Evolutionary conservation across 1,140 invertebrate genomes (phyloP).

Genomic region (Lamellibrachia luymesi): DNA sequence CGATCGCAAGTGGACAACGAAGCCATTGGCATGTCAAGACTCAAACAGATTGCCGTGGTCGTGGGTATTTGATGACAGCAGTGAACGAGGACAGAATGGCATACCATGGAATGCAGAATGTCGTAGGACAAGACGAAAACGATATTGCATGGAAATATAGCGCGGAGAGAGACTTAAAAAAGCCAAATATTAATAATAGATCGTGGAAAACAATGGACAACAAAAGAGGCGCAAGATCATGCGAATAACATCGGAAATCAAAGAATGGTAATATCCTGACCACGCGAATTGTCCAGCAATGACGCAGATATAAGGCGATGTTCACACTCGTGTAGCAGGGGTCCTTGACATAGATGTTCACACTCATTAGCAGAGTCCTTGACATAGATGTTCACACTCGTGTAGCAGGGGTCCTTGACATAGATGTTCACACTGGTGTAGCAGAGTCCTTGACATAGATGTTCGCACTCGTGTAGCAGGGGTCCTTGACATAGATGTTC

Average conservation of each 20-base stretch:
- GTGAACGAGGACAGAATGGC: too few relatives aligned
- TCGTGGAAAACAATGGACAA: neutral
- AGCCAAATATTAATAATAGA: neutral
- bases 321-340: neutral
- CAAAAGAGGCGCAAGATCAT: neutral
- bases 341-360: neutral
- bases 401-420: too few relatives aligned
- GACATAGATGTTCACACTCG: neutral
- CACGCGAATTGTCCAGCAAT: neutral
- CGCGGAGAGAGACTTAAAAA: too few relatives aligned
- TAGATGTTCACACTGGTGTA: too few relatives aligned
- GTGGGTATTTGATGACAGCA: too few relatives aligned
- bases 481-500: neutral
- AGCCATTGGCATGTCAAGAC: neutral
- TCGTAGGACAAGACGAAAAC: too few relatives aligned
- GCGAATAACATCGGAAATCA: neutral
- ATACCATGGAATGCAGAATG: too few relatives aligned
- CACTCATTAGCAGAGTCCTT: neutral
- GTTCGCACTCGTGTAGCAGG: too few relatives aligned
- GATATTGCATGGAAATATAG: neutral
- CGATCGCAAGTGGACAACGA: neutral
- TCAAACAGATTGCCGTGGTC: too few relatives aligned
- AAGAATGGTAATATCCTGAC: neutral
- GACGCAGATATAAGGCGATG: too few relatives aligned
- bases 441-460: too few relatives aligned